phyloP scores from a whole-genome alignment of 2,113 vertebrate species.

The Heloderma charlesbogerti region DNA sequence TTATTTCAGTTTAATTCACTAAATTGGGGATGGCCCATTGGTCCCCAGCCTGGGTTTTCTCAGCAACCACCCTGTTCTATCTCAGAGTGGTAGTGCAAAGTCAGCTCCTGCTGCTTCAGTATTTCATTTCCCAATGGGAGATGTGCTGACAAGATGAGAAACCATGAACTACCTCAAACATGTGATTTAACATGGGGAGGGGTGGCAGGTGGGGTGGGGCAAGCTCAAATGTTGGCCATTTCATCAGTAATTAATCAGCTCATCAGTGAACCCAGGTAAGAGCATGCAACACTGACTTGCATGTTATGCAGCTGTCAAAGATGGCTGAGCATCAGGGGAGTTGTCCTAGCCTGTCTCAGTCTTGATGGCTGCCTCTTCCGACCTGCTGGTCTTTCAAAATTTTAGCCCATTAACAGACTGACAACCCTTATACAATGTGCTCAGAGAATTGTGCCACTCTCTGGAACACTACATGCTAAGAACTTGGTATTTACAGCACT shows the following conservation, averaged over 20 bases:
- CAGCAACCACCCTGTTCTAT: not conserved
- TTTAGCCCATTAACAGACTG: not conserved
- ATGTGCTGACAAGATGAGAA: not conserved
- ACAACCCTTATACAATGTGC: not conserved
- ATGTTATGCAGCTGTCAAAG: not conserved
- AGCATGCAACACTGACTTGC: not conserved
- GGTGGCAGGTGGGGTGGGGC: not conserved
- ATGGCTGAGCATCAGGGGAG: not conserved
- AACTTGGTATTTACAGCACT: conserved; percentile 3
- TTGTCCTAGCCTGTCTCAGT: not conserved
- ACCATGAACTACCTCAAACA: not conserved
- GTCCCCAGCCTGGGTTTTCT: not conserved
- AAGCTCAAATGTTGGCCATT: not conserved
- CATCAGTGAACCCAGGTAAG: not conserved
- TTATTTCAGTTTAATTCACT: not conserved
- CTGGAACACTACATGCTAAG: not conserved
- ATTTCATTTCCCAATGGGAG: no score
- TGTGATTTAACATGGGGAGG: not conserved
- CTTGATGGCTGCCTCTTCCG: not conserved
- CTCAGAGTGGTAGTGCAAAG: not conserved
- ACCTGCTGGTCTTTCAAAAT: not conserved
- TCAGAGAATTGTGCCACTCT: conserved; percentile 19
- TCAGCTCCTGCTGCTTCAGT: not conserved
- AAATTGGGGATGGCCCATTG: not conserved
- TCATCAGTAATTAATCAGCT: not conserved